A percentile compares a stretch with the other conserved stretches of the same genome.
Conservation (phyloP, 1,140 invertebrate genomes). For the Solenopsis invicta region DNA sequence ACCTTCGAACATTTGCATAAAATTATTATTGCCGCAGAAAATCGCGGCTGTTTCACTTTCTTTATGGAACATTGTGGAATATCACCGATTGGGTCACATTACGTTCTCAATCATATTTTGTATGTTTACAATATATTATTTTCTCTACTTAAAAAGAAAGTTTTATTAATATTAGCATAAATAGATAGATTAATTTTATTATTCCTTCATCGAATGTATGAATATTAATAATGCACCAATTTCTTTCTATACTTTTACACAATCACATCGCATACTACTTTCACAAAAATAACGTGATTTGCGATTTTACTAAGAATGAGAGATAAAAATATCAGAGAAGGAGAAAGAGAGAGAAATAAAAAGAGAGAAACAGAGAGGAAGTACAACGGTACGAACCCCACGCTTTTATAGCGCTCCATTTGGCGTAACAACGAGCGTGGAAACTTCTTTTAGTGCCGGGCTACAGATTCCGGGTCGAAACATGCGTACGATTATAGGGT, state of each 20-base stretch:
- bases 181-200: not conserved
- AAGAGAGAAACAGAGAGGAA: slow-evolving; percentile 50
- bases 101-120: not conserved
- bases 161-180: not conserved
- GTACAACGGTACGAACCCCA: slow-evolving; percentile 73
- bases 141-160: not conserved
- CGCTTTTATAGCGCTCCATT: slow-evolving; percentile 87
- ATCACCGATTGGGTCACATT: not conserved
- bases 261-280: not conserved
- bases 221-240: not conserved
- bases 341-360: slow-evolving; percentile 49
- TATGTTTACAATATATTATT: not conserved
- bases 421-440: slow-evolving; percentile 86
- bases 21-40: slow-evolving; percentile 84
- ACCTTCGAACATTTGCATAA: slow-evolving; percentile 83
- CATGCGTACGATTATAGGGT: slow-evolving; percentile 84
- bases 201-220: not conserved
- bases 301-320: slow-evolving; percentile 3
- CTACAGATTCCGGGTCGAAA: slow-evolving; percentile 84
- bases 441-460: slow-evolving; percentile 86
- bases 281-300: no score
- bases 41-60: slow-evolving; percentile 76
- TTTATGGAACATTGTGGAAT: slow-evolving; percentile 42
- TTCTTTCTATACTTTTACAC: not conserved
- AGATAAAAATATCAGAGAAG: slow-evolving; percentile 32